A percentile compares a stretch with the other conserved stretches of the same genome.
Evolutionary conservation across 2,797 vertebrate genomes (phyloP).

Genomic region (Fringilla coelebs): DNA sequence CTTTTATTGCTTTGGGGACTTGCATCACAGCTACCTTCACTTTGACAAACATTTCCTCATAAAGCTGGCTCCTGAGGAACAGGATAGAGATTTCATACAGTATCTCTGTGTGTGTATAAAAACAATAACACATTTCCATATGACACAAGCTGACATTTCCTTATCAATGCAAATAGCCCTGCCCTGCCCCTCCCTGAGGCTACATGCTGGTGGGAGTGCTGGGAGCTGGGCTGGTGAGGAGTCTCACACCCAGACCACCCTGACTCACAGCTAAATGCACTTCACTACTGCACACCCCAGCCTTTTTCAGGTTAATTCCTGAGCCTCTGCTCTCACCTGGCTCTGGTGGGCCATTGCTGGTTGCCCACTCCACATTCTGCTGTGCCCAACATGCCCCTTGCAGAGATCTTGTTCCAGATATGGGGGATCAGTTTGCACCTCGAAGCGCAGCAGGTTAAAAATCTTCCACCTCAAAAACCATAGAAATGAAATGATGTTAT

Average conservation of each 20-base stretch:
- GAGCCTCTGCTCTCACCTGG: neutral
- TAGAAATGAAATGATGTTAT: neutral
- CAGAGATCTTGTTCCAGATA: neutral
- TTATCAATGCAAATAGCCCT: neutral
- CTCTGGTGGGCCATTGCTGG: neutral
- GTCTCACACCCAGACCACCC: neutral
- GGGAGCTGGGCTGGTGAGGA: neutral
- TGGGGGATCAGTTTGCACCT: neutral
- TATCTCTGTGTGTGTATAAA: accelerated
- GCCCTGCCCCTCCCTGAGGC: neutral
- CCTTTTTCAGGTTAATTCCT: neutral
- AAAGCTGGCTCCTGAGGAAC: neutral
- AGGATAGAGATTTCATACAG: neutral
- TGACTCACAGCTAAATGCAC: neutral
- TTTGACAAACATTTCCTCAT: neutral
- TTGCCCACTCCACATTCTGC: neutral
- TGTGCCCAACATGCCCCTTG: neutral
- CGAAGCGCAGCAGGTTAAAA: neutral
- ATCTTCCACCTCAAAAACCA: neutral
- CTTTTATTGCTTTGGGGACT: neutral
- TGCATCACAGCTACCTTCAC: neutral
- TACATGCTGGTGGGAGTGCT: neutral
- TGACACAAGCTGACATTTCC: neutral
- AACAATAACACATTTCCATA: neutral
- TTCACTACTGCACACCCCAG: neutral